Base-by-base conservation (phyloP, 2,888 invertebrate genomes). In the Archaeoteleia sp. region DNA sequence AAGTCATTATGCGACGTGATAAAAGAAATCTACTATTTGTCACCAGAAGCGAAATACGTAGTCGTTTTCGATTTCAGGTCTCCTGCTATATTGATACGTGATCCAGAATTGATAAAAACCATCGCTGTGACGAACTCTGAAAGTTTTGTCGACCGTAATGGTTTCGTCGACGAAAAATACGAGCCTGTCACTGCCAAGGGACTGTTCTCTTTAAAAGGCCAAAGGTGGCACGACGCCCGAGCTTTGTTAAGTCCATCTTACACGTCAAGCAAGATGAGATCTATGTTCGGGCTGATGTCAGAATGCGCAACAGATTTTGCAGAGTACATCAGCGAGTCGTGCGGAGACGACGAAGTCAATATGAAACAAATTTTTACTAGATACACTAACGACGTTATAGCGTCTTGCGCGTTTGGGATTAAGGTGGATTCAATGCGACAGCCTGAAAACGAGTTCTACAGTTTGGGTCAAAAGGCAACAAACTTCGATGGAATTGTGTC, bases 201-300 rank as follows among this genome's bases (percentile, higher is more conserved):
- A 14, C 54, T 79, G 0, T 76, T 79, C 13, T 71, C 71, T 1
- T 43, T 78, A 0, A 61, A 61, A 1, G 88, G 87, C 12, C 84
- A 88, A 1, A 84, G 73, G 77, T 89, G 88, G 88, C 85, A 87
- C 0, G 84, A 87, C 7, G 86, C 88, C 85, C 78, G 89, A 8
- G 81, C 83, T 0, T 85, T 87, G 0, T 73, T 89, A 2, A 88
- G 87, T 39, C 89, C 89, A 1, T 87, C 88, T 0, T 89, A 89
- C 77, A 89, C 89, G 0, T 82, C 87, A 1, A 87, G 87, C 48
- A 89, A 89, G 76, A 88, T 89, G 88, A 86, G 86, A 25, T 75
- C 79, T 2, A 88, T 89, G 87, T 83, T 88, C 73, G 84, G 86
- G 0, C 82, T 88, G 45, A 87, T 89, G 68, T 70, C 72, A 0